Percentiles rank a stretch among this genome's conserved stretches.
phyloP scores from a whole-genome alignment of 2,797 vertebrate species.

The Semaprochilodus insignis region DNA sequence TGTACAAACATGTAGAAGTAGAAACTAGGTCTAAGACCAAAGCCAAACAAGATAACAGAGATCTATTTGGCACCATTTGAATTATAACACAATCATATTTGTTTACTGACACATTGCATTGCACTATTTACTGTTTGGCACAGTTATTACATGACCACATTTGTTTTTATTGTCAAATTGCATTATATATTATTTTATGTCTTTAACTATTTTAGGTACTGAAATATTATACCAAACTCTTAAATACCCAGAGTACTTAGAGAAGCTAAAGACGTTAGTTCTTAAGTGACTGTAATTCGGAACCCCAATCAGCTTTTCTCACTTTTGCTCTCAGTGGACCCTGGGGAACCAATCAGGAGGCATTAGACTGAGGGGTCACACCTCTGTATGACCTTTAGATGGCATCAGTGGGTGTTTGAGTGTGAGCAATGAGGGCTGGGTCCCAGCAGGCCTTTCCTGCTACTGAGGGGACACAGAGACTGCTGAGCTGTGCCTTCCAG shows the following conservation, averaged over 20 bases:
- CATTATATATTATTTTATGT: background rate
- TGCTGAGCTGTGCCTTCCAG: constrained; percentile 50
- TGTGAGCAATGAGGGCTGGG: constrained; percentile 37
- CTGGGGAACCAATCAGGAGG: constrained; percentile 54
- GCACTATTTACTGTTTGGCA: background rate
- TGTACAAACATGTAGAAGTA: background rate
- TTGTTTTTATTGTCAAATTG: too few relatives aligned
- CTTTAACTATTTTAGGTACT: too few relatives aligned
- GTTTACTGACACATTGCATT: background rate
- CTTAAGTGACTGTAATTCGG: constrained; percentile 1
- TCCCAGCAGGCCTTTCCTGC: constrained; percentile 51
- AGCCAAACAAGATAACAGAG: background rate
- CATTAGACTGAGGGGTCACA: constrained; percentile 45
- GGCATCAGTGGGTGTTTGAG: constrained; percentile 57
- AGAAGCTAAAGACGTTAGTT: background rate
- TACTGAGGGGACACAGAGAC: constrained; percentile 48
- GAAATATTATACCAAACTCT: background rate
- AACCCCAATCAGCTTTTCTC: constrained; percentile 37
- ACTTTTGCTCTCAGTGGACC: constrained; percentile 23
- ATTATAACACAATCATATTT: background rate
- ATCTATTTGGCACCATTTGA: background rate
- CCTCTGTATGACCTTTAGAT: constrained; percentile 56
- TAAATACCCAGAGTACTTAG: background rate
- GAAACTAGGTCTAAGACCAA: background rate
- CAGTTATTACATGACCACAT: too few relatives aligned